Base-by-base conservation (phyloP, 1,140 invertebrate genomes). In the Hestina assimilis region DNA sequence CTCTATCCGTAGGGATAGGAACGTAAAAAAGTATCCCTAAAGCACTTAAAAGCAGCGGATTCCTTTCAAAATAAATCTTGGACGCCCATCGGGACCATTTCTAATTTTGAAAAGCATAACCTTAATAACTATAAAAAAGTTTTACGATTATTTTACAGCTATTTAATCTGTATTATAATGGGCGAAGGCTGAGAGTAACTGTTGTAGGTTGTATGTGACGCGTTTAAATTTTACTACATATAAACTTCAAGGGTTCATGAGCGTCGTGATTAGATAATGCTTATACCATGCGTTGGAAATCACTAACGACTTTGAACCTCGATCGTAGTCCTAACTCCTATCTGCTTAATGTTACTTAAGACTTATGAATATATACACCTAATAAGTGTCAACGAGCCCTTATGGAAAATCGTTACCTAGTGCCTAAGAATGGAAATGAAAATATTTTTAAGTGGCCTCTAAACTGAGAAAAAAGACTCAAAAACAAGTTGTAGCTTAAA, bases 111-210 rank as follows among this genome's bases (percentile, higher is more conserved):
- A 72, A 73, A 79, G 73, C 75, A 75, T 75, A 66, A 58, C 63
- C 61, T 68, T 72, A 62, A 76, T 75, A 76, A 70, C 72, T 69
- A 82, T 83, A 79, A 83, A 79, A 83, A 84, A 75, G 26, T 79
- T 85, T 87, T 76, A 87, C 67, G 71, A 73, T 41, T 26, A 47
- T 79, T 84, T 87, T 83, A 85, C 75, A 83, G 78, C 77, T 75
- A 72, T 82, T 83, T 84, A 83, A 86, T 83, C 73, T 83, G 69
- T 59, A 59, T 75, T 64, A 66, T 72, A 77, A 78, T 73, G 63
- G 68, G 50, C 28, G 45, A 56, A 52, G 68, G 59, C 47, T 63
- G 69, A n/a, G n/a, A n/a, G n/a, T 69, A 64, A 69, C 53, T 48
- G 42, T n/a, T n/a, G n/a, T n/a, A n/a, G 50, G 38, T 59, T 56